Percentiles rank a stretch among this genome's conserved stretches.
Evolutionary conservation across 2,113 vertebrate species (phyloP).

Genomic region (Bos javanicus): DNA sequence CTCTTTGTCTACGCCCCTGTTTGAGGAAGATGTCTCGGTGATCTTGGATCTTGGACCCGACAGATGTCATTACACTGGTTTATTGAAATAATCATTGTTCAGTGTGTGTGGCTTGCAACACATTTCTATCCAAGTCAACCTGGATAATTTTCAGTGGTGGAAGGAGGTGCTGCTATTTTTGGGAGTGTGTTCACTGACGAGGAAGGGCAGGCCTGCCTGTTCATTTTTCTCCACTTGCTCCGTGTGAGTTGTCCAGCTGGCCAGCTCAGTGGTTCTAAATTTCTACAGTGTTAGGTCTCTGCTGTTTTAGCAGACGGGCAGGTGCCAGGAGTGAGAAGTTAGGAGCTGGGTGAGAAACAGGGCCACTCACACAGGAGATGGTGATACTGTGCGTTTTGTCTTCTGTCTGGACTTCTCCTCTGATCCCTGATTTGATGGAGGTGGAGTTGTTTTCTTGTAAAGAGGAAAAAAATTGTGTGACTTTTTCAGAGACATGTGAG

Average conservation of each 20-base stretch:
- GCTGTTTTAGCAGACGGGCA: rapidly evolving
- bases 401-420: background rate
- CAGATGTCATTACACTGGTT: rapidly evolving
- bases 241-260: rapidly evolving
- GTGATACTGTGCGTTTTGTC: rapidly evolving
- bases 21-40: background rate
- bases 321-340: background rate
- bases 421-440: background rate
- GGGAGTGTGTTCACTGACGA: background rate
- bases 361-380: background rate
- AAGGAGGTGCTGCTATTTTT: rapidly evolving
- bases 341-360: rapidly evolving
- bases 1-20: rapidly evolving
- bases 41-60: background rate
- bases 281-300: background rate
- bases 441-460: background rate
- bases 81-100: background rate
- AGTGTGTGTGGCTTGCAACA: rapidly evolving
- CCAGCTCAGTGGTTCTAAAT: rapidly evolving
- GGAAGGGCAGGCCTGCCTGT: background rate
- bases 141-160: background rate
- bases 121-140: background rate
- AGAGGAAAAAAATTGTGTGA: background rate
- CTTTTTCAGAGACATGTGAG: background rate
- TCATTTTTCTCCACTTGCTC: background rate